A percentile compares a stretch with the other conserved stretches of the same genome.
These are phyloP conservation scores for Sussaba pulchella DNA, from an alignment of 2,888 invertebrate species.

Conservation along the genomic window DNA sequence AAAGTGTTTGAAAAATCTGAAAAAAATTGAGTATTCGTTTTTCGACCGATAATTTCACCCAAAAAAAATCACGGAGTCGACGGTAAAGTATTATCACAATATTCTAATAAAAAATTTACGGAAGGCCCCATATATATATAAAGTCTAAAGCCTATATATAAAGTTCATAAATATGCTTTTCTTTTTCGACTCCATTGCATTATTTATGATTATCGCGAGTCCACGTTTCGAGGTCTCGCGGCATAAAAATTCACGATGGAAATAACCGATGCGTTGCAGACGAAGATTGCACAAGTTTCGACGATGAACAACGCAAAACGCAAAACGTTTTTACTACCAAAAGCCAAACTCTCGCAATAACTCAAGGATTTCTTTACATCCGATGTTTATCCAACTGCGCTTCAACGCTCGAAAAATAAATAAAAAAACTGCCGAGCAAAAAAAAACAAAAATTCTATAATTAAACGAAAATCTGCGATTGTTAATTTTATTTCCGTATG, in stretches of 20 bases:
- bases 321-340: background rate
- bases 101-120: too few species aligned
- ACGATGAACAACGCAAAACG: constrained; percentile 7
- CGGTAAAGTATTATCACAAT: too few species aligned
- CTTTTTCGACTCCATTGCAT: constrained; percentile 3
- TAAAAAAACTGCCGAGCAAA: background rate
- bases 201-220: constrained; percentile 13
- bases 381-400: background rate
- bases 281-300: constrained; percentile 1
- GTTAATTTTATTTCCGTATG: background rate
- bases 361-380: background rate
- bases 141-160: too few species aligned
- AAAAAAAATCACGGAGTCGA: too few species aligned
- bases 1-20: too few species aligned
- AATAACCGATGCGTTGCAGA: background rate
- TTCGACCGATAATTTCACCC: too few species aligned
- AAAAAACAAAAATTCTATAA: constrained; percentile 22
- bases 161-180: too few species aligned
- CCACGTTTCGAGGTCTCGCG: background rate
- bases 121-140: too few species aligned
- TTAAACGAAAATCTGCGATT: background rate
- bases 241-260: constrained; percentile 18
- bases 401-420: constrained; percentile 10
- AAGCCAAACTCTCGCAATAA: constrained; percentile 5
- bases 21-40: too few species aligned